phyloP scores from a whole-genome alignment of 2,797 vertebrate species.

The Nothura maculosa region DNA sequence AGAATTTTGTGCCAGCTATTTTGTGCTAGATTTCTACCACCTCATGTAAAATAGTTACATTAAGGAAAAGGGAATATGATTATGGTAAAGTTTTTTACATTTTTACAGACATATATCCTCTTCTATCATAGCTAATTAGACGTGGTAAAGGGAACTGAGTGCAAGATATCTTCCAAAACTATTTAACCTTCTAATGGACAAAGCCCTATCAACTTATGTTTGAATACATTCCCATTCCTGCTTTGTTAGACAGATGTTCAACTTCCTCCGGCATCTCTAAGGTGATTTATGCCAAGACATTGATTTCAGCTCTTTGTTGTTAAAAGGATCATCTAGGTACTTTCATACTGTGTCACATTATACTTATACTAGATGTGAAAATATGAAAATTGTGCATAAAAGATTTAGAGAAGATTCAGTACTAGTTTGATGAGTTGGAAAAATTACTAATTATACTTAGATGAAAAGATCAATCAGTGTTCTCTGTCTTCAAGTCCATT shows the following conservation, averaged over 20 bases:
- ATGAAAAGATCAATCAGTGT: slow-evolving; percentile 14
- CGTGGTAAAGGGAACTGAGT: background rate
- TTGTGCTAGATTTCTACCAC: background rate
- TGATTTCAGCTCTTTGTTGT: slow-evolving; percentile 47
- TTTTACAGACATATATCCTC: background rate
- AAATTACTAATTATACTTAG: slow-evolving; percentile 47
- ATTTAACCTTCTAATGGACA: background rate
- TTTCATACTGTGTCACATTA: slow-evolving; percentile 59
- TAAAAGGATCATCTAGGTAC: slow-evolving; percentile 53
- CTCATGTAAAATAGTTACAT: background rate
- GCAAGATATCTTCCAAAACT: background rate
- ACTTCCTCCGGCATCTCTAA: slow-evolving; percentile 25
- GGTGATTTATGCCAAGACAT: slow-evolving; percentile 37
- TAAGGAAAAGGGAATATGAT: background rate
- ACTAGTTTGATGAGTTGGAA: slow-evolving; percentile 65
- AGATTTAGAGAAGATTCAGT: slow-evolving; percentile 36
- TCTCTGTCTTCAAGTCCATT: background rate
- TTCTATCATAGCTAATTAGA: background rate
- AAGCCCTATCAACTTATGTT: background rate
- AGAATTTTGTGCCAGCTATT: background rate
- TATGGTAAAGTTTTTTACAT: background rate
- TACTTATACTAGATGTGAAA: slow-evolving; percentile 62
- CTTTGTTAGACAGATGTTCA: background rate
- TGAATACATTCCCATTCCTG: background rate
- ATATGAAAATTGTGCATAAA: slow-evolving; percentile 16